A percentile compares a stretch with the other conserved stretches of the same genome.
phyloP scores from a whole-genome alignment of 2,113 vertebrate genomes.

The Stigmatopora nigra region DNA sequence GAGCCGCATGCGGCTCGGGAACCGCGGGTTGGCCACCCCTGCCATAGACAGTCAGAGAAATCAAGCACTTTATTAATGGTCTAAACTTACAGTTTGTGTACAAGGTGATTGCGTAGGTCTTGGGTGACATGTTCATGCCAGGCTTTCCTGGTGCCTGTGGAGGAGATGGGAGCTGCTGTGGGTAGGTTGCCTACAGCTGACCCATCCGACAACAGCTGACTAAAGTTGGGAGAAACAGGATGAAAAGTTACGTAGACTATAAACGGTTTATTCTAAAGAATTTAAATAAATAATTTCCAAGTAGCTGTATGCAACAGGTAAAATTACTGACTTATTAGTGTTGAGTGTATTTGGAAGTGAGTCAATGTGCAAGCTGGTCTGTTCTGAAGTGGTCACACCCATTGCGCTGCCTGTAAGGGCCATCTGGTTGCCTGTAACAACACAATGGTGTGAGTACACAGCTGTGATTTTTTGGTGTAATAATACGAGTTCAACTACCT shows the following conservation, averaged over 20 bases:
- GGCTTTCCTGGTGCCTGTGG: conserved; percentile 85
- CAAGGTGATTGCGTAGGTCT: conserved; percentile 97
- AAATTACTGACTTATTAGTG: conserved; percentile 80
- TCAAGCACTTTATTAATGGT: neutral
- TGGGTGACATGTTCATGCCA: conserved; percentile 99
- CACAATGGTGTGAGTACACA: conserved; percentile 14
- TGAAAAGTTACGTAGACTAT: neutral
- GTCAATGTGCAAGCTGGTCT: conserved; percentile 85
- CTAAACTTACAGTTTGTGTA: conserved; percentile 90
- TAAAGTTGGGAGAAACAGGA: conserved; percentile 40
- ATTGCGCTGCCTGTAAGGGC: conserved; percentile 79
- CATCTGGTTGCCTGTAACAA: conserved; percentile 82
- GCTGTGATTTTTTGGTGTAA: neutral
- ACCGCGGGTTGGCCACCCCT: no score
- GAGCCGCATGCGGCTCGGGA: no score
- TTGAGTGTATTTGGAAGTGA: conserved; percentile 83
- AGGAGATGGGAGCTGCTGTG: conserved; percentile 85
- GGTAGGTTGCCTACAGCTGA: conserved; percentile 80
- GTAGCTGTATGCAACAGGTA: neutral
- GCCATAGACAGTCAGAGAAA: neutral
- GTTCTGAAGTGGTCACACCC: conserved; percentile 76
- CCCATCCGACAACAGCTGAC: conserved; percentile 85
- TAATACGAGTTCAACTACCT: neutral
- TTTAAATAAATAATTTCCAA: neutral
- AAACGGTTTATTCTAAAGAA: neutral